Evolutionary conservation across 2,888 invertebrate genomes (phyloP), one percentile per base, ranked within the genome.

Genomic region (Arrhopalites spinosus): DNA sequence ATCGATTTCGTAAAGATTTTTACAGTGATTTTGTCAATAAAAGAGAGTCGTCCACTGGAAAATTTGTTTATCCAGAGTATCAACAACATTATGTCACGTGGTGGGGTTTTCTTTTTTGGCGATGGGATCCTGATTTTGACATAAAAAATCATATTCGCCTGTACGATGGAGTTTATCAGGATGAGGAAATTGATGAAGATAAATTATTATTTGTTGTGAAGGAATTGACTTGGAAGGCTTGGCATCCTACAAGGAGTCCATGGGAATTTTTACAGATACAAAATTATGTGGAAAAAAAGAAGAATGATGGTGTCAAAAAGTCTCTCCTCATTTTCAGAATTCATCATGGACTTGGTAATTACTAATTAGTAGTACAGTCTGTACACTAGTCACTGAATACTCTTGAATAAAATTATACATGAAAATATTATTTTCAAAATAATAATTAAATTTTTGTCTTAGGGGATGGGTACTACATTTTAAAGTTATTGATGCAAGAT

Each of bases 21-120:
- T 25, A 23, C n/a, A 17, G 70, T 8, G 75, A 77, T 25, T 68
- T 71, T 43, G 74, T 78, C 3, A 45, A 59, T 2, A 43, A 29
- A 8, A 68, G 59, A 47, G 71, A 73, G 0, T 15, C 43, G 20
- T 13, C 56, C n/a, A 64, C 30, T 5, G 77, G 77, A 1, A 25
- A 71, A 20, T 45, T 77, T 1, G 17, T n/a, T 1, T 78, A 61
- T 61, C 78, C 78, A 17, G 78, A 78, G 36, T 78, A 78, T 63
- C 78, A 78, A 71, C 78, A 78, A 64, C 63, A 73, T 47, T 77
- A 75, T 30, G 66, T 45, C 17, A 70, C 43, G 15, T 78, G 78
- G 78, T 67, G 63, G 61, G 78, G 78, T 17, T 77, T 78, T 64
- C 75, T 77, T 0, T 78, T 78, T 66, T 78, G 78, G 78, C 43